A percentile compares a stretch with the other conserved stretches of the same genome.
These are phyloP conservation scores for Leptodactylus fuscus DNA, from an alignment of 2,113 vertebrate genomes.

Conservation along the genomic window DNA sequence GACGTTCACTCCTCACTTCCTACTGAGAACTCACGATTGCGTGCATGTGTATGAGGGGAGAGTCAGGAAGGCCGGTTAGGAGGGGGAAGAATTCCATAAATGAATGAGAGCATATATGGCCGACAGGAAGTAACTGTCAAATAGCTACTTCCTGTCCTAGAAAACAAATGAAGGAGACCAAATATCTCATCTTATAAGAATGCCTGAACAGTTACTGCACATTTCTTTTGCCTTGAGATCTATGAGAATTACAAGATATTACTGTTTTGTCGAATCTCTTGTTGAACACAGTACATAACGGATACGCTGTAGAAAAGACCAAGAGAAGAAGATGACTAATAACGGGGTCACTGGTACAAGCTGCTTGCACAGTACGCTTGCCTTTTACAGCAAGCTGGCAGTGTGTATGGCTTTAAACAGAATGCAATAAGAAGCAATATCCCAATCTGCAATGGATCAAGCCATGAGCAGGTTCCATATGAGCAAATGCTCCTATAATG, in stretches of 20 bases:
- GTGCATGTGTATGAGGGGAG: no score
- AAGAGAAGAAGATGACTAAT: background rate
- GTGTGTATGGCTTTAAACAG: background rate
- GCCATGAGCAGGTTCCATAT: background rate
- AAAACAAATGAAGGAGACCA: background rate
- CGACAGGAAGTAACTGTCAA: background rate
- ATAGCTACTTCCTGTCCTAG: no score
- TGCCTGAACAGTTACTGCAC: no score
- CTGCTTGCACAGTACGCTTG: background rate
- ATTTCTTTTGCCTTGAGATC: background rate
- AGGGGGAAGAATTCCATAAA: no score
- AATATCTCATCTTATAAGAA: background rate
- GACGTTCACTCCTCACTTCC: no score
- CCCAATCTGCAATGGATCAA: slow-evolving; percentile 20
- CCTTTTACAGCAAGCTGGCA: background rate
- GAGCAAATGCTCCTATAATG: background rate
- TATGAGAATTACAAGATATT: background rate
- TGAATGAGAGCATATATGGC: background rate
- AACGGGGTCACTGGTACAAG: background rate
- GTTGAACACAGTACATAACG: no score
- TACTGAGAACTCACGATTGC: no score
- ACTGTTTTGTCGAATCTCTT: background rate
- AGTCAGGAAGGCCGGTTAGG: no score
- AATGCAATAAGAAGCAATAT: background rate
- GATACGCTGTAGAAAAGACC: background rate